phyloP scores from a whole-genome alignment of 1,140 invertebrate genomes.

The Drosophila pectinifera region DNA sequence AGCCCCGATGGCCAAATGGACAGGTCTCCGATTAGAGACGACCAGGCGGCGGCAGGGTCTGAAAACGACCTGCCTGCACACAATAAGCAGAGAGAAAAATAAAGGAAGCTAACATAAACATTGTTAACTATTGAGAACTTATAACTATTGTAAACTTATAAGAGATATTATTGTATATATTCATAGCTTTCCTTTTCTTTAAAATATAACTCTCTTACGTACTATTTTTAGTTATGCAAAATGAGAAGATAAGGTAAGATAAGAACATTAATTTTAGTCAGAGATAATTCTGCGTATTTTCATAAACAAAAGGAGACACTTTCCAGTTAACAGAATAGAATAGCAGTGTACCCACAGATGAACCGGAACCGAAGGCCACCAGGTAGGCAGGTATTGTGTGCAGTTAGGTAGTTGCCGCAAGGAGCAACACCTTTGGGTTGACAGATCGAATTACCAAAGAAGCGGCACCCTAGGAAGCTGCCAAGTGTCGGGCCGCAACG shows the following conservation, averaged over 20 bases:
- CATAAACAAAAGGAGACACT: neutral
- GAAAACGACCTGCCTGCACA: slow-evolving; percentile 33
- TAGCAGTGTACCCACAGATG: slow-evolving; percentile 3
- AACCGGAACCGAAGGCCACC: slow-evolving; percentile 36
- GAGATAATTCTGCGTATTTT: neutral
- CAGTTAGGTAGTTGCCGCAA: slow-evolving; percentile 31
- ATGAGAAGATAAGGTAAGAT: neutral
- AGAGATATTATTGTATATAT: no score
- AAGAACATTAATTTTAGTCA: neutral
- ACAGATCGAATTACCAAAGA: slow-evolving; percentile 34
- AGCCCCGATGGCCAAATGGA: slow-evolving; percentile 16
- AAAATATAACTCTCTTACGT: no score
- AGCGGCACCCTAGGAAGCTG: slow-evolving; percentile 42
- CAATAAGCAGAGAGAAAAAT: slow-evolving; percentile 23
- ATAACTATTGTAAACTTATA: no score
- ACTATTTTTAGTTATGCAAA: neutral
- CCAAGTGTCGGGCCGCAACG: slow-evolving; percentile 15
- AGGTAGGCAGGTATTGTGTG: slow-evolving; percentile 28
- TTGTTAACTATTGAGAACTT: no score
- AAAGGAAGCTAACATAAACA: no score
- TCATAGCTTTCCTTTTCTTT: neutral
- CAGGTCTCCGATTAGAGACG: slow-evolving; percentile 37
- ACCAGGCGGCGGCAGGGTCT: slow-evolving; percentile 1
- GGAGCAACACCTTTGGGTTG: slow-evolving; percentile 39
- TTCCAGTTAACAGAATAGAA: neutral